Evolutionary conservation across 2,888 invertebrate genomes (phyloP).

Genomic region (Cryptus armator): DNA sequence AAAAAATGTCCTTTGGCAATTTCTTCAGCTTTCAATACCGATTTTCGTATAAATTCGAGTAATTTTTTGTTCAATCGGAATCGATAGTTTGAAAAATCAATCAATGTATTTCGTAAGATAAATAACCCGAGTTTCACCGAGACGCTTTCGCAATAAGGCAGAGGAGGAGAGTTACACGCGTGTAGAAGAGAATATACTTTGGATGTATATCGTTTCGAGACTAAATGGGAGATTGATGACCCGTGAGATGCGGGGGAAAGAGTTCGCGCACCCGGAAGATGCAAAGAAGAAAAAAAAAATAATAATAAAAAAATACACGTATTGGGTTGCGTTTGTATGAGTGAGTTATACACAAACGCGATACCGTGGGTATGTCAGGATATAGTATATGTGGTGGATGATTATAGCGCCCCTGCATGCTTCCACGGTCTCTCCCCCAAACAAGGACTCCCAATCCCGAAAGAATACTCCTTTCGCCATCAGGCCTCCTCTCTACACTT

Average conservation of each 20-base stretch:
- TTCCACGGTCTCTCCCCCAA: constrained; percentile 46
- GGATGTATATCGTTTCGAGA: constrained; percentile 35
- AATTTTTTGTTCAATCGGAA: not conserved
- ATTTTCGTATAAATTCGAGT: not conserved
- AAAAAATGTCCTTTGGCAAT: not conserved
- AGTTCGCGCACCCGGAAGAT: constrained; percentile 65
- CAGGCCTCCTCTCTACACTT: not conserved
- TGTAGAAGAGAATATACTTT: constrained; percentile 28
- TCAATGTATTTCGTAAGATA: not conserved
- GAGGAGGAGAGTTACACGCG: constrained; percentile 24
- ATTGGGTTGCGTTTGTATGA: not conserved
- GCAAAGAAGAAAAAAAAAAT: constrained; percentile 23
- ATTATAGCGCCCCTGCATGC: constrained; percentile 53
- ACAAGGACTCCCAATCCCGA: constrained; percentile 55
- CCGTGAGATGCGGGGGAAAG: constrained; percentile 16
- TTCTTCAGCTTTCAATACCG: not conserved
- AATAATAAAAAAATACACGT: constrained; percentile 4
- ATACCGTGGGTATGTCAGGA: not conserved
- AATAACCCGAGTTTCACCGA: constrained; percentile 3
- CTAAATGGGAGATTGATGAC: constrained; percentile 63
- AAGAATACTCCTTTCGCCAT: constrained; percentile 14
- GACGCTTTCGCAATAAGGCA: not conserved
- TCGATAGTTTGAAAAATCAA: not conserved
- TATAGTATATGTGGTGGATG: constrained; percentile 26
- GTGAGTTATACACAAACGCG: constrained; percentile 5